Base-by-base conservation (phyloP, 1,140 invertebrate genomes). In the Drosophila rhopaloa region DNA sequence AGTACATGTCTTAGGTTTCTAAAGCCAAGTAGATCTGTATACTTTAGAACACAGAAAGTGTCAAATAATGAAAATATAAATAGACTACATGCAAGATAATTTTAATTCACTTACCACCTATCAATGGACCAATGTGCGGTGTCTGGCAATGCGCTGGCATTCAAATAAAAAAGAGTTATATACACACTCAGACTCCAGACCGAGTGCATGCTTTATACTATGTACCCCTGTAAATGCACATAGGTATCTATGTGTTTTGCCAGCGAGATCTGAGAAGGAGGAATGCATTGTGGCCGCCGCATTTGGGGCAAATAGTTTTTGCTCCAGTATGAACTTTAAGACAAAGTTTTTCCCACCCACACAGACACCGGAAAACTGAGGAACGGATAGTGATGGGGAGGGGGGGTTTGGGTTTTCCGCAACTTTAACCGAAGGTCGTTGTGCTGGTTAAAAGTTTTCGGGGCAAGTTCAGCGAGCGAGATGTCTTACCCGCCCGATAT, bases 251-350 rank as follows among this genome's bases (percentile, higher is more conserved):
- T 46, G 13, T 51, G 38, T 24, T 37, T 37, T 38, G 13, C 35
- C 35, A 29, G 10, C 16, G 43, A 53, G 43, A 41, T 43, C 43
- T 44, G 56, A 29, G 56, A 32, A 54, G 50, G 40, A 65, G 48
- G 53, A 63, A 78, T 70, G 51, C 76, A 79, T 79, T 79, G 77
- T 81, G 61, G 76, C 76, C 62, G 56, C 77, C 74, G 61, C 76
- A 81, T 86, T 74, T 90, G 79, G 86, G 86, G 88, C 88, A 90
- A 90, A 90, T 90, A 90, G 88, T 90, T 81, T 82, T 79, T 90
- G 86, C 76, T 90, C 85, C 67, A 90, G 81, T 90, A 90, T 85
- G 67, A 81, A 76, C 82, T 90, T 90, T 79, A 86, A 90, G 79
- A 81, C 81, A 90, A 90, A 90, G 82, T 81, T 78, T 78, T 61